Percentiles rank a stretch among this genome's conserved stretches.
Evolutionary conservation across 2,888 invertebrate species (phyloP).

Genomic region (Melangyna quadrimaculata): DNA sequence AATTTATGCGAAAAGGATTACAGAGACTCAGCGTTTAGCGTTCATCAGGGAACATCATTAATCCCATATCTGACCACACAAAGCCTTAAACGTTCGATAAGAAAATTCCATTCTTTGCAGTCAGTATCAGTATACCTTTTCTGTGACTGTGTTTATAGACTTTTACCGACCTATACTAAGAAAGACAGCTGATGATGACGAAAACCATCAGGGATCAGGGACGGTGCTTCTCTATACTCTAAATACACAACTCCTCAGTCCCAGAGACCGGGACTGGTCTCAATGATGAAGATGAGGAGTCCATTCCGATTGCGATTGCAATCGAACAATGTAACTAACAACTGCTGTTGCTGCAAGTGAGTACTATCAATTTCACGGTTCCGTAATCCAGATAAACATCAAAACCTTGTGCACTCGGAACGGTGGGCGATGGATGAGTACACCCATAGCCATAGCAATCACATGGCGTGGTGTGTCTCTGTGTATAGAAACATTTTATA

Average conservation of each 20-base stretch:
- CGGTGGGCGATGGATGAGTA: slow-evolving; percentile 49
- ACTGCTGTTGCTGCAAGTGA: slow-evolving; percentile 63
- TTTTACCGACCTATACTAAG: slow-evolving; percentile 15
- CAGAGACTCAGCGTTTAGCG: not conserved
- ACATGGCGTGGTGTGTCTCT: not conserved
- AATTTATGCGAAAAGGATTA: slow-evolving; percentile 64
- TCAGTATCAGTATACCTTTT: not conserved
- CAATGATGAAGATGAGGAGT: slow-evolving; percentile 62
- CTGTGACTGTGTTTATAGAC: slow-evolving; percentile 26
- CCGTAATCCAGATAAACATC: slow-evolving; percentile 71
- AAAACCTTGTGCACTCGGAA: slow-evolving; percentile 54
- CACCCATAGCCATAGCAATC: not conserved
- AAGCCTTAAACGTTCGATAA: slow-evolving; percentile 63
- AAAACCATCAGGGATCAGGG: slow-evolving; percentile 35
- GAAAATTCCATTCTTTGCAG: slow-evolving; percentile 38
- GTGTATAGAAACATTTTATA: not conserved
- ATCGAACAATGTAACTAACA: slow-evolving; percentile 70
- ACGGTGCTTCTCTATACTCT: not conserved
- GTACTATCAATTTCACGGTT: slow-evolving; percentile 71
- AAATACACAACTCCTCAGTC: slow-evolving; percentile 17
- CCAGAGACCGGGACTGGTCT: not conserved
- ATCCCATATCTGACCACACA: slow-evolving; percentile 66
- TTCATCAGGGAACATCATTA: slow-evolving; percentile 57
- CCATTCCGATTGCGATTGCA: slow-evolving; percentile 70
- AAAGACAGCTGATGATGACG: slow-evolving; percentile 42